These are phyloP conservation scores for Crotalus tigris DNA, from an alignment of 2,113 vertebrate genomes.

Conservation along the genomic window DNA sequence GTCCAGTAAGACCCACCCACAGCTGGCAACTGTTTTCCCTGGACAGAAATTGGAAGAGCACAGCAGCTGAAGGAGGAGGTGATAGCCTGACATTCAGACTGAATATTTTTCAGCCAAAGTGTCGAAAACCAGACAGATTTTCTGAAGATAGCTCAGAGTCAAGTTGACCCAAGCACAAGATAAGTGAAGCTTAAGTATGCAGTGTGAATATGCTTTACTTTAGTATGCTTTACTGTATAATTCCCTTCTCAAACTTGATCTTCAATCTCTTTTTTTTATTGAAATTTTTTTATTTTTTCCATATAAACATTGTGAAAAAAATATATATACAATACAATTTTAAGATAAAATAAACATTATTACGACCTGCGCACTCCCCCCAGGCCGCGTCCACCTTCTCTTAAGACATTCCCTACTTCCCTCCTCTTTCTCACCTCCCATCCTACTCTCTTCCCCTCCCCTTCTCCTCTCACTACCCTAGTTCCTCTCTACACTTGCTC, in stretches of 20 bases:
- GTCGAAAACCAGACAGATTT: not conserved
- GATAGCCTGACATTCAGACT: not conserved
- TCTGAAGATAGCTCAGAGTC: not conserved
- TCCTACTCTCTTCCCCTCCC: no score
- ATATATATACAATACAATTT: no score
- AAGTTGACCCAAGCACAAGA: not conserved
- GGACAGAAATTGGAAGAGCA: not conserved
- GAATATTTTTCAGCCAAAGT: not conserved
- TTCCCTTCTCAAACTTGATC: conserved; percentile 29
- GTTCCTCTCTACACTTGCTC: no score
- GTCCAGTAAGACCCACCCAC: not conserved
- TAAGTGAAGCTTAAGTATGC: not conserved
- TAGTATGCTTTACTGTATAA: not conserved
- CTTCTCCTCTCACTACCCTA: no score
- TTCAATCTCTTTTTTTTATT: not conserved
- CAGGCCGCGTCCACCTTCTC: no score
- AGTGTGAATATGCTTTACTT: not conserved
- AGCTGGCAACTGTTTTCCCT: not conserved
- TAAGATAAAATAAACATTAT: no score
- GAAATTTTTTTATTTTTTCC: no score
- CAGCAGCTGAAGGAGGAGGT: not conserved
- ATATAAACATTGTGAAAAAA: no score
- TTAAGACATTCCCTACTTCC: no score
- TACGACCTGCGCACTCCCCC: no score
- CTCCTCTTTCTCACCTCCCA: no score